Evolutionary conservation across 2,888 invertebrate species (phyloP), one percentile per base, ranked within the genome.

Genomic region (Meliscaeva auricollis): DNA sequence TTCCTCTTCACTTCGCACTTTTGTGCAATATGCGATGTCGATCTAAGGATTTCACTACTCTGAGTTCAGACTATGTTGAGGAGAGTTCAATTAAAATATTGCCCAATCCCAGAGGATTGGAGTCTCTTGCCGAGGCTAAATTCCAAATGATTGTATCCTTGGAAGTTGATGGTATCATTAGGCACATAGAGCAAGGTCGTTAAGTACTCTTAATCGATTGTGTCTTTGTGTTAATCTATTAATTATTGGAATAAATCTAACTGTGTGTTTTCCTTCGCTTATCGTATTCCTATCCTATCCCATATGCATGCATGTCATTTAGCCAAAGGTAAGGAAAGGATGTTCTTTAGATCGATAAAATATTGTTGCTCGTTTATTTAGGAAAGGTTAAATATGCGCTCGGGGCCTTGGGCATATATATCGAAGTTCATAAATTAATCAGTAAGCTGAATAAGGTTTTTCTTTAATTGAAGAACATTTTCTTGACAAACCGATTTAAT

Each of bases 181-280:
- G 64, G 58, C 56, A 26, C 4, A 56, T 48, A 46, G 58, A 66
- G 70, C 70, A 50, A 72, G 74, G 70, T 84, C 54, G 80, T 80
- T 84, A 80, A 84, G 84, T 84, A 84, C 80, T 84, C 75, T 84
- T 84, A 84, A 84, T 84, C 84, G 80, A 84, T 84, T 80, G 66
- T 84, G 80, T 80, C 75, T 64, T 79, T 84, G 66, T 75, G 80
- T 80, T 84, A 75, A 84, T 74, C 80, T 80, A 84, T 75, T 84
- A 84, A 84, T 84, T 84, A 79, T 80, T 66, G 35, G 50, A 66
- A 66, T 50, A 66, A 64, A 75, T 74, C 73, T 79, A 64, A 83
- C 64, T 79, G 69, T 69, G 54, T 60, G 50, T 70, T 70, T 58
- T 5, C 13, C n/a, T 26, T 38, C 13, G 2, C 7, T 52, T 5